Evolutionary conservation across 2,888 invertebrate genomes (phyloP).

Genomic region (Pollenia amentaria): DNA sequence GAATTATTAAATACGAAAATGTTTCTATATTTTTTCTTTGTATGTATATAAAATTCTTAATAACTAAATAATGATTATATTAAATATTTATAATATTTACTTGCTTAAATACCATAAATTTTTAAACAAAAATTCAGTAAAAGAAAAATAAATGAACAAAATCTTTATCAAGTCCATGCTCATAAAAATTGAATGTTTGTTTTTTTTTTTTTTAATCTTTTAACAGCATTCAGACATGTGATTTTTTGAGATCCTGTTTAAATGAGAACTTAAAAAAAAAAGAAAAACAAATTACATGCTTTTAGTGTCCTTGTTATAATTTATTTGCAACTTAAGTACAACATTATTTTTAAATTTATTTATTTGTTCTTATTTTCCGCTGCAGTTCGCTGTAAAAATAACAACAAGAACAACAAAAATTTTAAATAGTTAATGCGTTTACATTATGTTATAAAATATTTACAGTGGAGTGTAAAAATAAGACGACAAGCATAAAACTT

Average conservation of each 20-base stretch:
- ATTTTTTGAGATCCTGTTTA: slow-evolving; percentile 26
- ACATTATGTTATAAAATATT: neutral
- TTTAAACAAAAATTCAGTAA: too few species aligned
- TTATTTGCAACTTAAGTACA: slow-evolving; percentile 59
- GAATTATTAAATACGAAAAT: too few species aligned
- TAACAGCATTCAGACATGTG: neutral
- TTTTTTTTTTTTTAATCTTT: neutral
- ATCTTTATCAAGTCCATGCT: too few species aligned
- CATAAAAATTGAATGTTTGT: neutral
- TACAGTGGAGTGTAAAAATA: neutral
- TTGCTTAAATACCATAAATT: too few species aligned
- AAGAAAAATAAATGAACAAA: too few species aligned
- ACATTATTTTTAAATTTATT: neutral
- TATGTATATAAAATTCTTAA: too few species aligned
- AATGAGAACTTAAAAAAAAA: slow-evolving; percentile 8
- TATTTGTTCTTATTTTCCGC: slow-evolving; percentile 4
- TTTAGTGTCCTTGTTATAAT: slow-evolving; percentile 63
- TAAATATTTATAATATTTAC: neutral
- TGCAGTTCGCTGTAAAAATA: slow-evolving; percentile 43
- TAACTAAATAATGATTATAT: too few species aligned
- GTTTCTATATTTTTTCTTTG: too few species aligned
- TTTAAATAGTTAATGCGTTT: slow-evolving; percentile 33
- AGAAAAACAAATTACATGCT: slow-evolving; percentile 27
- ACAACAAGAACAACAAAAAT: slow-evolving; percentile 1
- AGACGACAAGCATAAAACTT: neutral